Conservation (phyloP, 2,113 vertebrate genomes). For the Bambusicola thoracicus region DNA sequence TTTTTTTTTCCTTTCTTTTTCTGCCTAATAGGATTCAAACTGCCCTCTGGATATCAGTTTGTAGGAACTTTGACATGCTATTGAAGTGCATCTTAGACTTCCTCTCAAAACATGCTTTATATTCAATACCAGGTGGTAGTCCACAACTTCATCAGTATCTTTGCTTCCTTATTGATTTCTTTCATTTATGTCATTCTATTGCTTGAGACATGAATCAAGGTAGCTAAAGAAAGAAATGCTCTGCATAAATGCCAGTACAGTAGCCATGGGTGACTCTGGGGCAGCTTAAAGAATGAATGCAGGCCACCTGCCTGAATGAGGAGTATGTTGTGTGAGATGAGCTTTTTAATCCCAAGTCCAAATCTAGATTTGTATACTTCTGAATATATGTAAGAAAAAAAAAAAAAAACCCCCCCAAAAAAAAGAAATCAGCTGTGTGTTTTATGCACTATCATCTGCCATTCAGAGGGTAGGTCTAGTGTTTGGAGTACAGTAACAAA, state of each 20-base stretch:
- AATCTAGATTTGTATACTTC: neutral
- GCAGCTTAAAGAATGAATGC: neutral
- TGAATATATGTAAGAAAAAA: neutral
- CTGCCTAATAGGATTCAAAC: neutral
- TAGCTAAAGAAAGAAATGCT: neutral
- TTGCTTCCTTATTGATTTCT: neutral
- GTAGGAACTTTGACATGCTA: neutral
- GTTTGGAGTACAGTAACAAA: neutral
- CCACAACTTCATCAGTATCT: neutral
- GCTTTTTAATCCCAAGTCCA: neutral
- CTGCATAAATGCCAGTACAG: neutral
- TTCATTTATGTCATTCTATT: neutral
- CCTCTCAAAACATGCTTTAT: neutral
- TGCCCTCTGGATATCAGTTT: neutral
- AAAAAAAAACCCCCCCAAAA: neutral
- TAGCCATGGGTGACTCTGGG: neutral
- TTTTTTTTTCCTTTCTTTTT: too few relatives aligned
- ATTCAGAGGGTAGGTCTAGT: neutral
- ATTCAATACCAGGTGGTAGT: neutral
- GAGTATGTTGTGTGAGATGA: accelerated
- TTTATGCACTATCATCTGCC: neutral
- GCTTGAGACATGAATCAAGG: neutral
- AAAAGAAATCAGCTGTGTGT: neutral
- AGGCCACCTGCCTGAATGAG: neutral
- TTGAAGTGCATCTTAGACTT: neutral